These are phyloP conservation scores for Scyliorhinus canicula DNA, from an alignment of 2,797 vertebrate species.

Conservation along the genomic window DNA sequence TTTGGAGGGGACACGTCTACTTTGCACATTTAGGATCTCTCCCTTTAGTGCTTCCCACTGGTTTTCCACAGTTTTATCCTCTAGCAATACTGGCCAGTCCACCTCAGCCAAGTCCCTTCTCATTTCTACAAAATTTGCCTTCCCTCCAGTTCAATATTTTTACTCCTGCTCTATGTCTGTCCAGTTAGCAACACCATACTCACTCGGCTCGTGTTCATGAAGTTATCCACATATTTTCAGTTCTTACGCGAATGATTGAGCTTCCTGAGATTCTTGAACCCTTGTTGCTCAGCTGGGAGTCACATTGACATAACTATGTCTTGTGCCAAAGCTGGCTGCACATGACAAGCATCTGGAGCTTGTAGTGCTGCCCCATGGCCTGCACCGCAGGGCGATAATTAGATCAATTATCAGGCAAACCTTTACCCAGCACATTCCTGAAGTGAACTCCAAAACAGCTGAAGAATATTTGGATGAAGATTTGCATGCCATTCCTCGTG, in stretches of 20 bases:
- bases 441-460: constrained; percentile 30
- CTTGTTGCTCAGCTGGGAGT: not conserved
- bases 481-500: not conserved
- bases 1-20: too few species aligned
- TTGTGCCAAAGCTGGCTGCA: not conserved
- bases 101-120: too few species aligned
- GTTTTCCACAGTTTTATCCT: too few species aligned
- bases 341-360: constrained; percentile 4
- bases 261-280: not conserved
- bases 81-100: too few species aligned
- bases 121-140: too few species aligned
- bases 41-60: too few species aligned
- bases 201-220: not conserved
- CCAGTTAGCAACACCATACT: not conserved
- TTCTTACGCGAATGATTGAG: not conserved
- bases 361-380: not conserved
- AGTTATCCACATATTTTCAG: not conserved
- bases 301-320: constrained; percentile 1
- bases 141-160: too few species aligned
- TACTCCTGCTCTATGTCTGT: too few species aligned
- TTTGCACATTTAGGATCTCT: too few species aligned
- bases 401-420: constrained; percentile 33
- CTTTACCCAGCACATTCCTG: constrained; percentile 12
- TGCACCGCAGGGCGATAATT: constrained; percentile 1
- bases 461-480: constrained; percentile 15